These are phyloP conservation scores for Artibeus lituratus DNA, from an alignment of 2,797 vertebrate species.

Conservation along the genomic window DNA sequence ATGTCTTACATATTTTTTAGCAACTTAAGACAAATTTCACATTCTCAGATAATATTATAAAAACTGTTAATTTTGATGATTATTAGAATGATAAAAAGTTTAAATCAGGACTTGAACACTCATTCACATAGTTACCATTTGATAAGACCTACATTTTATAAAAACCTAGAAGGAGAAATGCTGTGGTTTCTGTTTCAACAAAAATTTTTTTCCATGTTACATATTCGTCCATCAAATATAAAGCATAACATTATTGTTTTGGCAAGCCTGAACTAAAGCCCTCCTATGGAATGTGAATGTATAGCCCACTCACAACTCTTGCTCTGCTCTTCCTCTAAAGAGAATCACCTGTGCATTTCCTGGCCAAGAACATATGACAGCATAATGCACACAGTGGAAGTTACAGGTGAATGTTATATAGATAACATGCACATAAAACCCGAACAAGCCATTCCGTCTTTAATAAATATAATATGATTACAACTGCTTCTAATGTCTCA, in stretches of 20 bases:
- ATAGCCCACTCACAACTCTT: neutral
- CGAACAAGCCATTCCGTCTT: neutral
- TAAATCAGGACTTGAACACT: neutral
- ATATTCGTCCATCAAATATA: neutral
- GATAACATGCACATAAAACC: conserved; percentile 35
- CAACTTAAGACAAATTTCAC: neutral
- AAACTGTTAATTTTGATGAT: neutral
- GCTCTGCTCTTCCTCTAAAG: neutral
- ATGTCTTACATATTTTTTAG: neutral
- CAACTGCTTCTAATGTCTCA: neutral
- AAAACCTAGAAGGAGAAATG: neutral
- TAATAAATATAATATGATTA: conserved; percentile 25
- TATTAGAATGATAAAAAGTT: neutral
- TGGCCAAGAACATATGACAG: neutral
- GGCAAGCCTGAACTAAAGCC: neutral
- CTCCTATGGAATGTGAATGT: neutral
- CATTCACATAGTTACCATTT: neutral
- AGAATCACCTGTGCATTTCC: neutral
- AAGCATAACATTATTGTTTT: neutral
- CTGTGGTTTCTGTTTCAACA: neutral
- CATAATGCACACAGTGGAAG: neutral
- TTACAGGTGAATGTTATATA: neutral
- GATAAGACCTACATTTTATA: neutral
- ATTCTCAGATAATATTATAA: neutral
- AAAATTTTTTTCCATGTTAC: neutral